Conservation (phyloP, 2,113 vertebrate genomes). For the Aegithalos caudatus region DNA sequence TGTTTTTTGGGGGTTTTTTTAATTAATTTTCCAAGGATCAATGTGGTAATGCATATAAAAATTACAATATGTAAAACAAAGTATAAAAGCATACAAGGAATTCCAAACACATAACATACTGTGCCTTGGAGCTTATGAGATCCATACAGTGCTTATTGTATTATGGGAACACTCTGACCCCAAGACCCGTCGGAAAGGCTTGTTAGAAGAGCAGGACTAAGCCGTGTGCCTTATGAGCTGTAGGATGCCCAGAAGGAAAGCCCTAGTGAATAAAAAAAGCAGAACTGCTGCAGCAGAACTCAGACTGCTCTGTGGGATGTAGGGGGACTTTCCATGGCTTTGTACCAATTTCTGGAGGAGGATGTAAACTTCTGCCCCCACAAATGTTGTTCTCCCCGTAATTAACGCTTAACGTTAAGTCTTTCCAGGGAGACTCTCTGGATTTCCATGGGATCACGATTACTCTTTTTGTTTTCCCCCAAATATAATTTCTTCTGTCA, state of each 20-base stretch:
- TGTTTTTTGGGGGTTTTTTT: neutral
- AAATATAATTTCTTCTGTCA: neutral
- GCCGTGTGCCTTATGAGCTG: constrained; percentile 19
- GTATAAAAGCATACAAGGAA: constrained; percentile 64
- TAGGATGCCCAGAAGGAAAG: constrained; percentile 52
- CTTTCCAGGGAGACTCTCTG: neutral
- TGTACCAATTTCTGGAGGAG: constrained; percentile 11
- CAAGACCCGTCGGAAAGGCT: constrained; percentile 12
- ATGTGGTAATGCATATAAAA: constrained; percentile 60
- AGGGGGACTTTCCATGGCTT: neutral
- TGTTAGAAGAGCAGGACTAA: constrained; percentile 26
- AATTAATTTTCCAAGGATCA: constrained; percentile 67
- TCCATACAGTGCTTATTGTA: constrained; percentile 52
- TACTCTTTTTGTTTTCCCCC: neutral
- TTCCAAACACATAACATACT: constrained; percentile 67
- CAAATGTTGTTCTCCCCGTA: neutral
- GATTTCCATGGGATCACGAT: neutral
- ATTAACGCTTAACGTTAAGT: neutral
- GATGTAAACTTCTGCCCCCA: neutral
- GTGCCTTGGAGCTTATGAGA: constrained; percentile 61
- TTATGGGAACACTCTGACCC: constrained; percentile 65
- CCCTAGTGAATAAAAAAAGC: neutral
- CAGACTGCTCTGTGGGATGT: neutral
- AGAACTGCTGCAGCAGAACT: neutral
- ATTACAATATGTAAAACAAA: constrained; percentile 68